Conservation (phyloP, 2,113 vertebrate species). For the Peromyscus californicus region DNA sequence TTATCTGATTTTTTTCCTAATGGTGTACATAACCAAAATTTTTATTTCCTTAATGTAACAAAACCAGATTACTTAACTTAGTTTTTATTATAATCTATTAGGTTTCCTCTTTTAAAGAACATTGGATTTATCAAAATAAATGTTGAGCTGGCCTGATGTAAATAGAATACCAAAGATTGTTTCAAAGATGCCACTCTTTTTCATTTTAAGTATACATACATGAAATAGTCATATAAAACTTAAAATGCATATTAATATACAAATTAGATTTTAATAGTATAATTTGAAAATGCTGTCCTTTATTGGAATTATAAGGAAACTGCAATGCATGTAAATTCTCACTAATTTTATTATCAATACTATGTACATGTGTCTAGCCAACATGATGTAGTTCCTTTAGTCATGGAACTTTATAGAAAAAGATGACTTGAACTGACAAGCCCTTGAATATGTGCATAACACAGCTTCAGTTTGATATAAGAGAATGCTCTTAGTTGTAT, state of each 20-base stretch:
- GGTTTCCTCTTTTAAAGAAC: not conserved
- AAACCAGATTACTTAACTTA: not conserved
- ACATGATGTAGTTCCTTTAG: not conserved
- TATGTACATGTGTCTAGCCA: not conserved
- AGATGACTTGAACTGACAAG: not conserved
- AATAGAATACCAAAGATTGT: not conserved
- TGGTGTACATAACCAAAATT: not conserved
- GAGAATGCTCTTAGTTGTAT: not conserved
- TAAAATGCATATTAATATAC: not conserved
- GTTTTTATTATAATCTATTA: slow-evolving; percentile 12
- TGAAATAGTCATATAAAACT: slow-evolving; percentile 1
- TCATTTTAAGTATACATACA: not conserved
- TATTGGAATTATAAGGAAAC: not conserved
- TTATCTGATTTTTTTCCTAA: not conserved
- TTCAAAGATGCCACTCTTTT: not conserved
- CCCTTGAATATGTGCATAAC: not conserved
- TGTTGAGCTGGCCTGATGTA: not conserved
- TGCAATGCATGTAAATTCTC: not conserved
- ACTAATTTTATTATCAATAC: not conserved
- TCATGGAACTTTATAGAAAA: not conserved
- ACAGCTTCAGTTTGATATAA: not conserved
- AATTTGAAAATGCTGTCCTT: not conserved
- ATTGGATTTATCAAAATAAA: not conserved
- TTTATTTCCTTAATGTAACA: not conserved
- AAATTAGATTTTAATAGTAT: not conserved